Base-by-base conservation (phyloP, 2,888 invertebrate genomes). In the Dione vanillae region DNA sequence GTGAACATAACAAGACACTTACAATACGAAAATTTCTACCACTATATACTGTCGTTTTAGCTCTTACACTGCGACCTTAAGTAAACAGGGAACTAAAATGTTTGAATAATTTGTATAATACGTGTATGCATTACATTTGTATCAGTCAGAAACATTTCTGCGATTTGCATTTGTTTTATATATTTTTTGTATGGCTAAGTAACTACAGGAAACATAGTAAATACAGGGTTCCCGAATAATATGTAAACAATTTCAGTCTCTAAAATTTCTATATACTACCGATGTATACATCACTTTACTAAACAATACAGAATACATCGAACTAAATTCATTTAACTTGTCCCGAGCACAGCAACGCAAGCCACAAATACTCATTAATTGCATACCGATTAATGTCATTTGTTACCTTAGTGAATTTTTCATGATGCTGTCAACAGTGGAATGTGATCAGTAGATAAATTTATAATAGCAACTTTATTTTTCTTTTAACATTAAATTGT, bases 311-410 rank as follows among this genome's bases (percentile, higher is more conserved):
- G 20, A 43, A 59, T 66, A 64, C 65, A 66, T 16, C 58, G 35
- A 75, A 69, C 72, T 76, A 72, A 73, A 75, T 76, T 74, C 64
- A 74, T 76, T 73, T 72, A 76, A 73, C 70, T 76, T 68, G 47
- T 65, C 65, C 37, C 61, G 69, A 67, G 40, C 66, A 61, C 37
- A 61, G 45, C 54, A n/a, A 65, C 56, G 51, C 67, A 59, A 67
- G 56, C 73, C 73, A 58, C 65, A 74, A 72, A 71, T 69, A 71
- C 67, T 71, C 72, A 73, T 75, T 74, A 76, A 70, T 71, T 58
- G 66, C 14, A 65, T 41, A 70, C 43, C 67, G 51, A 73, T 64
- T 67, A 54, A 74, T 67, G 69, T 56, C 45, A 65, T 71, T 71
- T 71, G 71, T 67, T 65, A 58, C 58, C 19, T 67, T 59, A 27